Conservation (phyloP, 2,888 invertebrate genomes). For the Chrysopilus asiliformis region DNA sequence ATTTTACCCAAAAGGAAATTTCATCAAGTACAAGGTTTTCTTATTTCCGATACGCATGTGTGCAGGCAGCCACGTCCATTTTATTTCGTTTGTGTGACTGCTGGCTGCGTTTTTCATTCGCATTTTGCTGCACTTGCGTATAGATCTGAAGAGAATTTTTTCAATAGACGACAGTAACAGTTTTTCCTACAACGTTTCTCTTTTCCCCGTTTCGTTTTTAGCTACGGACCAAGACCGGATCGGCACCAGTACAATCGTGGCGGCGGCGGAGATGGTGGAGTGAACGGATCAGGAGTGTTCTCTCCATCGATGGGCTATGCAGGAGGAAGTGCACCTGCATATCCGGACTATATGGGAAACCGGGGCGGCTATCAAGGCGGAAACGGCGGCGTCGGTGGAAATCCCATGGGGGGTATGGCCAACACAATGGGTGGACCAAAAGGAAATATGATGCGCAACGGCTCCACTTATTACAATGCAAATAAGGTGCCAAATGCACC, state of each 20-base stretch:
- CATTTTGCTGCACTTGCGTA: no score
- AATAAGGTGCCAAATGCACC: constrained; percentile 7
- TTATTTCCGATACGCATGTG: no score
- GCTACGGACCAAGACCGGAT: constrained; percentile 11
- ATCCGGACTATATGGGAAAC: neutral
- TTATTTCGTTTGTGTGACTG: no score
- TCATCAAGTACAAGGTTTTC: neutral
- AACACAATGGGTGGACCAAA: constrained; percentile 5
- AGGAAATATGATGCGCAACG: constrained; percentile 5
- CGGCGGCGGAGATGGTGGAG: constrained; percentile 1
- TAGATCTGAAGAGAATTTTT: no score
- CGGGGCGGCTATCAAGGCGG: neutral
- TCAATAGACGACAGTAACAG: no score
- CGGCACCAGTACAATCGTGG: constrained; percentile 8
- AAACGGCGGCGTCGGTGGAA: neutral
- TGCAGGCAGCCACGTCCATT: no score
- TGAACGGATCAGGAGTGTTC: constrained; percentile 6
- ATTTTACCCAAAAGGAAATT: neutral
- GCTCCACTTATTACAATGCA: constrained; percentile 1
- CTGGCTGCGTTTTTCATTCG: no score
- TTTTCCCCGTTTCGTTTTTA: no score
- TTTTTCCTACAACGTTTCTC: no score
- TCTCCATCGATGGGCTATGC: constrained; percentile 6
- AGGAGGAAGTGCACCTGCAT: neutral
- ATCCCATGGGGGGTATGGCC: no score